Evolutionary conservation across 2,797 vertebrate genomes (phyloP), one percentile per base, ranked within the genome.

Genomic region (Pseudotriccus pelzelni): DNA sequence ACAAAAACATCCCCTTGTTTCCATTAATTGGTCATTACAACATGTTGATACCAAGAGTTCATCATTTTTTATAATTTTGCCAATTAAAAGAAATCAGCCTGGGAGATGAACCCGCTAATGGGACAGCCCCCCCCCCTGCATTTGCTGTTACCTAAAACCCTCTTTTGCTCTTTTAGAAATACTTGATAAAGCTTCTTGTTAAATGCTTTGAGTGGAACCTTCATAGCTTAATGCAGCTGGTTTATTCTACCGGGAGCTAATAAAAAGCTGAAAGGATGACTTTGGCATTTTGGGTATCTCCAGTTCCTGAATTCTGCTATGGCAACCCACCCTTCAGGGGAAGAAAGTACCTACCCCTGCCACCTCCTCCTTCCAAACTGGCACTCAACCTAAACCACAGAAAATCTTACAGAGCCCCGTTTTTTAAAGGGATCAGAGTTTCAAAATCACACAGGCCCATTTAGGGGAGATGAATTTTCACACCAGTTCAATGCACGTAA

Each of bases 1-100:
- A 89, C 12, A 20, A 87, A 94, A 93, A 34, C 58, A 90, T 62
- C 88, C 84, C 36, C 62, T 75, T 78, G 85, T 86, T 73, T 86
- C 73, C 79, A 84, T 86, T 84, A 94, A 90, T 28, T 90, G 87
- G 79, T 78, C 87, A 86, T 73, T 94, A 75, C 58, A 55, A 72
- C 62, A 55, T 34, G 84, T 72, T 81, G 62, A 91, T 77, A 82
- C 50, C 89, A 84, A 73, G 30, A 84, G 66, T 47, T 68, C 53
- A 74, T 47, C 6, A 90, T 73, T 68, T 88, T 37, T 81, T 94
- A 32, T 44, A 60, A 90, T 90, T 87, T 68, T 77, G n/a, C 56
- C 68, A 80, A 89, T 92, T 93, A 68, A 79, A 39, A 77, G 82
- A 22, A 59, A 69, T 7, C 84, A 88, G 34, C 52, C 74, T 88